phyloP scores from a whole-genome alignment of 2,888 invertebrate species.

The Orchesella flavescens region DNA sequence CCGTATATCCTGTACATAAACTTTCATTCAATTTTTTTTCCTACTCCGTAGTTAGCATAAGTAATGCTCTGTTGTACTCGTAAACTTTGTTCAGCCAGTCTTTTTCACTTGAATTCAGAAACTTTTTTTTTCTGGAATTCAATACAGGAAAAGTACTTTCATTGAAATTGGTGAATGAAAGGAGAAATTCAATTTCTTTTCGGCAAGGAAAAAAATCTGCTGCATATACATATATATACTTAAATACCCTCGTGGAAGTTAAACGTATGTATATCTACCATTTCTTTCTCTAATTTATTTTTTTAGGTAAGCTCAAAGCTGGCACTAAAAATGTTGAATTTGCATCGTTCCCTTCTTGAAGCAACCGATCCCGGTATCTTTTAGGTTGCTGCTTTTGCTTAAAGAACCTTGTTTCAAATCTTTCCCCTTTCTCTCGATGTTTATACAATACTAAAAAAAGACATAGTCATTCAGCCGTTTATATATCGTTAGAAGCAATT shows the following conservation, averaged over 20 bases:
- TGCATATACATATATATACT: neutral
- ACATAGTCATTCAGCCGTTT: neutral
- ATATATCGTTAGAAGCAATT: neutral
- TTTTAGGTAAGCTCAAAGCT: too few species aligned
- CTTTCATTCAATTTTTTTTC: too few species aligned
- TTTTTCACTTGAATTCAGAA: neutral
- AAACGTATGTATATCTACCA: too few species aligned
- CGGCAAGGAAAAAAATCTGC: neutral
- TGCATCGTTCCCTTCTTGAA: neutral
- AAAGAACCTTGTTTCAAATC: neutral
- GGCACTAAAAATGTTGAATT: too few species aligned
- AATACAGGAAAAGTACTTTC: constrained; percentile 31
- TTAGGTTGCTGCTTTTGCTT: neutral
- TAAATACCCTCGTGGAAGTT: neutral
- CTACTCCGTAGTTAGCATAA: too few species aligned
- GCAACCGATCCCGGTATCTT: neutral
- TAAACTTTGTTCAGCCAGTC: neutral
- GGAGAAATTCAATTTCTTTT: constrained; percentile 46
- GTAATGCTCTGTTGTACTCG: too few species aligned
- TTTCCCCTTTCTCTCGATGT: neutral
- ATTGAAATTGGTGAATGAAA: neutral
- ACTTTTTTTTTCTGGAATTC: constrained; percentile 13
- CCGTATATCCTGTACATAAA: too few species aligned
- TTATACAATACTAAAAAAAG: neutral
- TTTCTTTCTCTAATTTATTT: too few species aligned